These are phyloP conservation scores for Chaetodon trifasciatus DNA, from an alignment of 2,797 vertebrate species.

Conservation along the genomic window DNA sequence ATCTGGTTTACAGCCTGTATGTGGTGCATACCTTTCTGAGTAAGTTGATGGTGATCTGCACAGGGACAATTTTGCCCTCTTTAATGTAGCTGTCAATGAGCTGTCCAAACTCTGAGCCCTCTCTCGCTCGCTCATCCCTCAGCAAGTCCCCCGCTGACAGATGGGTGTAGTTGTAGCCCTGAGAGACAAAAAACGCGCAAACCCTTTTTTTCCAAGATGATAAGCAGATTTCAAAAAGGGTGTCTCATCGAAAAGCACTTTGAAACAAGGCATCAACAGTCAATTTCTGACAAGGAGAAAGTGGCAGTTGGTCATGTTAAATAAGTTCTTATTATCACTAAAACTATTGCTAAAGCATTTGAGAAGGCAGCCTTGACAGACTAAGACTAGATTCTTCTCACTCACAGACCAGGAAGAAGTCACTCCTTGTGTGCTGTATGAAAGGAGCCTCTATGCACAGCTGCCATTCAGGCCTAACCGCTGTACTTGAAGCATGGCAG, in stretches of 20 bases:
- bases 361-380: background rate
- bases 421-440: constrained; percentile 43
- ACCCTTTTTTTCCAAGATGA: background rate
- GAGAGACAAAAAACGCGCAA: constrained; percentile 19
- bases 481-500: constrained; percentile 19
- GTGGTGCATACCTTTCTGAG: constrained; percentile 89
- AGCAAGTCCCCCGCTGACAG: constrained; percentile 97
- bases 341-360: background rate
- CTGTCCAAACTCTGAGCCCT: constrained; percentile 91
- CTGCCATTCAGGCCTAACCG: constrained; percentile 46
- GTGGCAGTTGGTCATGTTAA: background rate
- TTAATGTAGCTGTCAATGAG: constrained; percentile 95
- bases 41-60: constrained; percentile 96
- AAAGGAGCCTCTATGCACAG: constrained; percentile 60
- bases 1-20: background rate
- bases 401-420: constrained; percentile 10
- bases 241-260: background rate
- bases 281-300: background rate
- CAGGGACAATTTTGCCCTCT: constrained; percentile 96
- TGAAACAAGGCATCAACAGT: background rate
- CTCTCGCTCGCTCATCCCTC: constrained; percentile 91
- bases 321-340: background rate
- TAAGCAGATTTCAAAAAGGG: background rate
- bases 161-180: constrained; percentile 95
- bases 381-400: constrained; percentile 3